phyloP scores from a whole-genome alignment of 2,797 vertebrate species.

The Poliocrania exsul region DNA sequence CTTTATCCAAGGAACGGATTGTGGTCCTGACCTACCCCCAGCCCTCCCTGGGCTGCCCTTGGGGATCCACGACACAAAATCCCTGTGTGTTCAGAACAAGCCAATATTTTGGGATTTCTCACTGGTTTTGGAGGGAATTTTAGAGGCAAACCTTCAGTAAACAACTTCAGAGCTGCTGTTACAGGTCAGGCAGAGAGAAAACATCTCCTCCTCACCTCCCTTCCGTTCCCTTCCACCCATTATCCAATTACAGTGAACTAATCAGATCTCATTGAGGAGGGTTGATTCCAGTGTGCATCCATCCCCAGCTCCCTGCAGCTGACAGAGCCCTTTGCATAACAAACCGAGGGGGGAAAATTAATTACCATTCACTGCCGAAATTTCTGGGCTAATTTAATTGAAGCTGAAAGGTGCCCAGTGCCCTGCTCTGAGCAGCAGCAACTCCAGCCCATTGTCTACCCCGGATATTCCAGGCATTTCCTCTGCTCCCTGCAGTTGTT shows the following conservation, averaged over 20 bases:
- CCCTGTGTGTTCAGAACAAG: rapidly evolving
- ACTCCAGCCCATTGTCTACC: background rate
- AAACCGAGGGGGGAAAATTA: conserved; percentile 18
- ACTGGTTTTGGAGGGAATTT: background rate
- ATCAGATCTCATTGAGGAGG: background rate
- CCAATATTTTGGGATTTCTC: background rate
- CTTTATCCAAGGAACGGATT: background rate
- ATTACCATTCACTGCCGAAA: background rate
- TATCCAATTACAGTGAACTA: conserved; percentile 54
- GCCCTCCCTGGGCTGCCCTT: background rate
- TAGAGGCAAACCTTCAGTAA: background rate
- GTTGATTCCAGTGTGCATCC: background rate
- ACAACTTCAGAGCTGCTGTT: background rate
- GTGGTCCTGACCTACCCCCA: background rate
- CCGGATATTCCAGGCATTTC: background rate
- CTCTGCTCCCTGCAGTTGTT: background rate
- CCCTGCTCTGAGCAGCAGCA: background rate
- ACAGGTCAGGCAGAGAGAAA: background rate
- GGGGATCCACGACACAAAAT: background rate
- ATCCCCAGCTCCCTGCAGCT: background rate
- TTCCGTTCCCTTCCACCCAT: background rate
- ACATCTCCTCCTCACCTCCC: background rate
- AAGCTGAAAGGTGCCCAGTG: background rate
- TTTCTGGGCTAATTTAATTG: conserved; percentile 28
- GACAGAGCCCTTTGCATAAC: conserved; percentile 42